Base-by-base conservation (phyloP, 2,888 invertebrate species). In the Stictocephala bisonia region DNA sequence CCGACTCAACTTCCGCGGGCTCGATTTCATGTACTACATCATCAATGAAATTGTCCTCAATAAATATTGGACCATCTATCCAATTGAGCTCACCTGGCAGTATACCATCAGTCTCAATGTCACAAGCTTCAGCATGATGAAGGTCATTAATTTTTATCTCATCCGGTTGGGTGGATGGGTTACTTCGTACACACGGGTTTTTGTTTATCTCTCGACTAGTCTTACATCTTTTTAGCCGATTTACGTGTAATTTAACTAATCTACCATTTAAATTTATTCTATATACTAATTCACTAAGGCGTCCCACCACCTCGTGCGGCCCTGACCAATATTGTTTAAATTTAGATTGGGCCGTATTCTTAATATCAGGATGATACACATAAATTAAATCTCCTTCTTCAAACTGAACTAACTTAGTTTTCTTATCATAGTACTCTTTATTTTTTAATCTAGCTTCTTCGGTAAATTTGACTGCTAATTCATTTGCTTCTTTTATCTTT, bases 301-400 rank as follows among this genome's bases (percentile, higher is more conserved):
- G 24, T 9, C 27, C 53, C 4, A 53, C 27, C 53, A 53, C 53
- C 27, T 53, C 53, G 27, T 53, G 53, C 24, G 53, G 53, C n/a
- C 53, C 53, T 53, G 53, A 53, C 53, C 26, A 53, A n/a, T 26
- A 53, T 4, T 27, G 51, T 22, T 51, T 51, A 13, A 51, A 51
- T 18, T 20, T 51, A 7, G 51, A 18, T n/a, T 2, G 24, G n/a
- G n/a, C 53, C 4, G 13, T 29, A 9, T 53, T 53, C 27, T 20
- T 20, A 51, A 7, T 51, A 24, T 51, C 51, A 6, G 48, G 48
- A n/a, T 48, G 48, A 48, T 48, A 48, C 6, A 48, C 48, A 48
- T 48, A 48, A 6, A 48, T 15, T 9, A 48, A 48, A 15, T n/a
- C 15, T 6, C 48, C 48, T 9, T n/a, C 15, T 6, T 15, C 18